These are phyloP conservation scores for Dasyurus viverrinus DNA, from an alignment of 2,113 vertebrate species.

Conservation along the genomic window DNA sequence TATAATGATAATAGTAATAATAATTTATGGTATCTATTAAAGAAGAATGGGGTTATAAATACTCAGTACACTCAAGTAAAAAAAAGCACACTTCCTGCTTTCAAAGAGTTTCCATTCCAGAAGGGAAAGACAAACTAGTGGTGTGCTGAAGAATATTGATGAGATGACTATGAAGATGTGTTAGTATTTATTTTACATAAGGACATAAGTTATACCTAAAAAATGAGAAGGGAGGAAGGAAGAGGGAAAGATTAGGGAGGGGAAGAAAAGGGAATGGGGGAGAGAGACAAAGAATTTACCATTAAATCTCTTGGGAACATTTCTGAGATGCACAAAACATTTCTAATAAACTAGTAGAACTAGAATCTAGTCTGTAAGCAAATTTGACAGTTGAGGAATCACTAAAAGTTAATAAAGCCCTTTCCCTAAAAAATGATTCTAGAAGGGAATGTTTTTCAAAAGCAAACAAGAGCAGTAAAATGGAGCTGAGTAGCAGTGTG, in stretches of 20 bases:
- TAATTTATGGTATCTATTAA: background rate
- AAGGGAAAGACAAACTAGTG: background rate
- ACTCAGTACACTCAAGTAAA: background rate
- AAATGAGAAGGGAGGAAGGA: background rate
- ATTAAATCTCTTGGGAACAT: background rate
- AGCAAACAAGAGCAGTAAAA: background rate
- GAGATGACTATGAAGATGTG: background rate
- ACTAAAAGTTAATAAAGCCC: background rate
- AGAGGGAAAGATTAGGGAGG: no score
- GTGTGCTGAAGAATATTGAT: background rate
- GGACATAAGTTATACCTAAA: background rate
- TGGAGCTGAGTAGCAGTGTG: background rate
- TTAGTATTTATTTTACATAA: background rate
- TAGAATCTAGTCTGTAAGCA: background rate
- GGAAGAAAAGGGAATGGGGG: no score
- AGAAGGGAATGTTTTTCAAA: background rate
- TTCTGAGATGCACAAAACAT: background rate
- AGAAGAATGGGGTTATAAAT: background rate
- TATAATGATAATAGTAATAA: background rate
- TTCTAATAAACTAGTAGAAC: background rate
- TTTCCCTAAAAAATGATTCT: background rate
- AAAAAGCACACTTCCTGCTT: background rate
- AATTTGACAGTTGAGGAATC: background rate
- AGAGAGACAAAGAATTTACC: background rate
- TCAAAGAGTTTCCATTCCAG: background rate